Conservation (phyloP, 2,113 vertebrate species). For the Ondatra zibethicus region DNA sequence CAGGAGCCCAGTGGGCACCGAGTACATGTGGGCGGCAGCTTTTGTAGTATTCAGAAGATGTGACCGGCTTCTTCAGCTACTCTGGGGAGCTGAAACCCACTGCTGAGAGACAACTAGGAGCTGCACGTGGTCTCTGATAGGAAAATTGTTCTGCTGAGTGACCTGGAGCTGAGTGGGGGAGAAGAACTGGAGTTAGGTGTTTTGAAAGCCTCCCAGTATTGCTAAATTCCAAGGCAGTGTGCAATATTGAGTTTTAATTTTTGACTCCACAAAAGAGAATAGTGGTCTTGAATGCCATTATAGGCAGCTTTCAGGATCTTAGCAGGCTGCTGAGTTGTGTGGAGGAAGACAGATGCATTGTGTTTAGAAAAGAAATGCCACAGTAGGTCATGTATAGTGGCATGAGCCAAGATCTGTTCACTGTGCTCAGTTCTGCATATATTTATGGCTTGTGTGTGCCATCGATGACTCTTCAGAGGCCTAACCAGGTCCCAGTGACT, state of each 20-base stretch:
- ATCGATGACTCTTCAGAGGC: not conserved
- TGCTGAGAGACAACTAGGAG: not conserved
- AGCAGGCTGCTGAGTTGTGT: not conserved
- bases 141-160: not conserved
- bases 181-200: not conserved
- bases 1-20: not conserved
- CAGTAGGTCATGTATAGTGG: not conserved
- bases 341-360: not conserved
- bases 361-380: slow-evolving; percentile 20
- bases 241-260: slow-evolving; percentile 26
- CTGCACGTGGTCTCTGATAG: not conserved
- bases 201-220: not conserved
- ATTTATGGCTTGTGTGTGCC: not conserved
- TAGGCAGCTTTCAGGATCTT: not conserved
- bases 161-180: not conserved
- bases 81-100: not conserved
- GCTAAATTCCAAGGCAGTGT: not conserved
- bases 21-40: not conserved
- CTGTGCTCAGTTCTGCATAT: not conserved
- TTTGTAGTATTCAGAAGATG: not conserved
- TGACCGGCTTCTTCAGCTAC: not conserved
- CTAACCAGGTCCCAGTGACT: not conserved
- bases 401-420: not conserved
- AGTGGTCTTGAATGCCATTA: not conserved
- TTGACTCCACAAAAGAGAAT: slow-evolving; percentile 3